phyloP scores from a whole-genome alignment of 2,113 vertebrate species.

The Bucco capensis region DNA sequence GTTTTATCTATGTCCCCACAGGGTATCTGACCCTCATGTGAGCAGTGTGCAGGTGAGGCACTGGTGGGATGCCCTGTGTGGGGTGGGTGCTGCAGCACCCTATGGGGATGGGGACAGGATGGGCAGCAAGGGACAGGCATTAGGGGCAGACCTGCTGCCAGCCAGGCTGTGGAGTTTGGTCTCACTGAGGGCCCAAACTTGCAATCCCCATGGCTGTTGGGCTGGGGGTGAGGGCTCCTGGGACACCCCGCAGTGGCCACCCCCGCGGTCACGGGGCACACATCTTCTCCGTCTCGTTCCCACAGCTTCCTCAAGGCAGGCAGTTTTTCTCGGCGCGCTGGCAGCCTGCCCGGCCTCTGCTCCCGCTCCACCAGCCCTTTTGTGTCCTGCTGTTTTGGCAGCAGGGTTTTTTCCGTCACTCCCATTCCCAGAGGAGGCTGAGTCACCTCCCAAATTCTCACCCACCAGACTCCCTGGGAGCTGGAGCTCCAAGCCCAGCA shows the following conservation, averaged over 20 bases:
- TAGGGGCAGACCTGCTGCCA: background rate
- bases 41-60: background rate
- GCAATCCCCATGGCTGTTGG: background rate
- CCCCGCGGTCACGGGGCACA: background rate
- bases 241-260: background rate
- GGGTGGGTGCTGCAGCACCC: background rate
- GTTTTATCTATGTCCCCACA: background rate
- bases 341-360: background rate
- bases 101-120: rapidly evolving
- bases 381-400: constrained; percentile 16
- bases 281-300: background rate
- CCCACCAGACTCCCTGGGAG: background rate
- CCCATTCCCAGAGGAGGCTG: constrained; percentile 54
- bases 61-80: rapidly evolving
- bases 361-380: constrained; percentile 8
- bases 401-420: constrained; percentile 42
- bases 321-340: background rate
- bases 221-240: background rate
- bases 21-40: rapidly evolving
- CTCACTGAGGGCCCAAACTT: background rate
- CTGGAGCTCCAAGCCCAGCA: background rate
- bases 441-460: constrained; percentile 48
- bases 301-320: background rate
- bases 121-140: background rate
- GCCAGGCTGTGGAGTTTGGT: background rate